Evolutionary conservation across 2,113 vertebrate genomes (phyloP).

Genomic region (Peucedramus taeniatus): DNA sequence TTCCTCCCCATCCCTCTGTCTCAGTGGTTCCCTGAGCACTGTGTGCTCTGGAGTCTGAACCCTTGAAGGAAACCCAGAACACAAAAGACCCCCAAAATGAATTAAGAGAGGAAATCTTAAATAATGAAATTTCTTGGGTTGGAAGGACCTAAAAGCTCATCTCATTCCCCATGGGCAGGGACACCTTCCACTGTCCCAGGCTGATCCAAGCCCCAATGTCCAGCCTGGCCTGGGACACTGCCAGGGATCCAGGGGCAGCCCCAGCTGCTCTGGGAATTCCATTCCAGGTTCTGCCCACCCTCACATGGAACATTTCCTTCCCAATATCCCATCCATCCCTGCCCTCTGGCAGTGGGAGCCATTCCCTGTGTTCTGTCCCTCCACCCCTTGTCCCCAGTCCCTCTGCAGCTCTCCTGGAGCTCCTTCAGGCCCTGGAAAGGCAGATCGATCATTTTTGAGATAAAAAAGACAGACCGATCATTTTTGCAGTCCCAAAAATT

Average conservation of each 20-base stretch:
- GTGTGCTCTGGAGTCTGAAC: neutral
- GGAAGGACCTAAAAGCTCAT: neutral
- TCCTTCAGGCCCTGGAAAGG: neutral
- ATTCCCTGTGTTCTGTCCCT: neutral
- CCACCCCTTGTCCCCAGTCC: neutral
- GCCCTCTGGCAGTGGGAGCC: neutral
- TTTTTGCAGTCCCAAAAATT: neutral
- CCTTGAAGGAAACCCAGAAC: neutral
- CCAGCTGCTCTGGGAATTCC: neutral
- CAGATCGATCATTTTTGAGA: neutral
- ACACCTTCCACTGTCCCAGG: neutral
- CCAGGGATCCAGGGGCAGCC: neutral
- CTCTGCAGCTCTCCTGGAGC: neutral
- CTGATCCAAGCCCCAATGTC: neutral
- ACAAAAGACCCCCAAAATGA: neutral
- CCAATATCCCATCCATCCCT: neutral
- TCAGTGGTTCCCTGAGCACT: neutral
- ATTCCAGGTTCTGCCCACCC: rapidly evolving
- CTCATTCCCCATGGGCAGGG: neutral
- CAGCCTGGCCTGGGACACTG: neutral
- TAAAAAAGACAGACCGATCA: neutral
- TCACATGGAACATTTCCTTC: rapidly evolving
- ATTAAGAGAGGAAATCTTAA: neutral
- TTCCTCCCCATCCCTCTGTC: neutral
- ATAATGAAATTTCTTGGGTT: too few relatives aligned